Evolutionary conservation across 2,797 vertebrate species (phyloP).

Genomic region (Loriculus beryllinus): DNA sequence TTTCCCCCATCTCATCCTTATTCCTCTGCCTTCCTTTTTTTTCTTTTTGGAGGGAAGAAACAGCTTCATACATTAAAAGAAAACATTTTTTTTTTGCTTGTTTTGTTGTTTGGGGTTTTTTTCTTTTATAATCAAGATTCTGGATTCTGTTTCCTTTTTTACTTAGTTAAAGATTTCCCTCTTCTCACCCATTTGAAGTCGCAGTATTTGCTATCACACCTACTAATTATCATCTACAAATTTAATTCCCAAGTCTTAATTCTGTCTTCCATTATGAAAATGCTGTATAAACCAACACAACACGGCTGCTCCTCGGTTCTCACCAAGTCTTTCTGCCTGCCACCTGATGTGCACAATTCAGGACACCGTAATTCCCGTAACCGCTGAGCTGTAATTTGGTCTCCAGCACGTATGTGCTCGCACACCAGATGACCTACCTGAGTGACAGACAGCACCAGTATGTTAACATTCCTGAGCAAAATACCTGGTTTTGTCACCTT

Average conservation of each 20-base stretch:
- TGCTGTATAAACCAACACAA: not conserved
- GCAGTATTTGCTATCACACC: not conserved
- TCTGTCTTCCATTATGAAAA: not conserved
- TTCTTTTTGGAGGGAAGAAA: not conserved
- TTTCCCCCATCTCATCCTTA: not conserved
- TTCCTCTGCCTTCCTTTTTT: not conserved
- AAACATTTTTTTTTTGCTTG: not conserved
- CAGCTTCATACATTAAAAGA: not conserved
- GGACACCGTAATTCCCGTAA: not conserved
- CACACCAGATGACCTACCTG: not conserved
- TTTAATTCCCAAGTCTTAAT: not conserved
- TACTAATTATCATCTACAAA: constrained; percentile 1
- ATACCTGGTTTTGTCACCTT: not conserved
- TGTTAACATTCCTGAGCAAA: not conserved
- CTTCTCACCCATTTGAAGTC: not conserved
- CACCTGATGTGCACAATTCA: not conserved
- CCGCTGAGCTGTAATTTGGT: not conserved
- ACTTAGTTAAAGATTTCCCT: not conserved
- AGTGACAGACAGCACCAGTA: not conserved
- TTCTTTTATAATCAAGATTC: not conserved
- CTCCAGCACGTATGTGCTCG: fast-evolving
- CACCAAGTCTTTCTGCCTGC: not conserved
- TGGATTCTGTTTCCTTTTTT: not conserved
- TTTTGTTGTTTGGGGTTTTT: not conserved
- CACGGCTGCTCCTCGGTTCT: not conserved